Evolutionary conservation across 1,140 invertebrate genomes (phyloP), one percentile per base, ranked within the genome.

Genomic region (Drosophila tropicalis): DNA sequence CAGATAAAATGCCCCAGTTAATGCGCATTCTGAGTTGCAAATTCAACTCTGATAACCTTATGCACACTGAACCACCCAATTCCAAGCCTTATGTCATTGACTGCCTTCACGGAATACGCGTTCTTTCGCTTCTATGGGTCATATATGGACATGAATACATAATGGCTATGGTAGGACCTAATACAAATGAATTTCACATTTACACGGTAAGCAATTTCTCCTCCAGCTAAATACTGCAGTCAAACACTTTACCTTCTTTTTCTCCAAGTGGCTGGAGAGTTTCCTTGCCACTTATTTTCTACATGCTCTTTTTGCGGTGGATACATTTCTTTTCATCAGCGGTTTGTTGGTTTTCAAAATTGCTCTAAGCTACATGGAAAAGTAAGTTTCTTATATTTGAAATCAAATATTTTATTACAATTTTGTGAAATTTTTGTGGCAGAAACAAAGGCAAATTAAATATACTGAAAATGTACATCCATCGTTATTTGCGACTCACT

Each of bases 11-110:
- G 44, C 44, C 44, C 7, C 44, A 51, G 22, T 4, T 51, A n/a
- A 51, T 51, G 44, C 44, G 44, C 17, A 51, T 51, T 51, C 44
- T 51, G 2, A 51, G 44, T 51, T 51, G 44, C 44, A 51, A 51
- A 22, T 51, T 12, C 12, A 51, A 51, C 12, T 51, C 44, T 3
- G 44, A 51, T 22, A 51, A 51, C 17, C 44, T 51, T 22, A 3
- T 51, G 1, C 44, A 51, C 19, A 51, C 44, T 51, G 44, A 22
- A 10, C 44, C 44, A 12, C 44, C 44, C 0, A 51, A 51, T 51
- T 51, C 44, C 3, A 51, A 51, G 9, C 44, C 44, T 10, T 10
- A 51, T 22, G 44, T 51, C 17, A 51, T 51, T 17, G 44, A 51
- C 6, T 51, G 44, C 10, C 44, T 51, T 51, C 44, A 51, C 17